These are phyloP conservation scores for Probosciger aterrimus DNA, from an alignment of 2,113 vertebrate species.

Conservation along the genomic window DNA sequence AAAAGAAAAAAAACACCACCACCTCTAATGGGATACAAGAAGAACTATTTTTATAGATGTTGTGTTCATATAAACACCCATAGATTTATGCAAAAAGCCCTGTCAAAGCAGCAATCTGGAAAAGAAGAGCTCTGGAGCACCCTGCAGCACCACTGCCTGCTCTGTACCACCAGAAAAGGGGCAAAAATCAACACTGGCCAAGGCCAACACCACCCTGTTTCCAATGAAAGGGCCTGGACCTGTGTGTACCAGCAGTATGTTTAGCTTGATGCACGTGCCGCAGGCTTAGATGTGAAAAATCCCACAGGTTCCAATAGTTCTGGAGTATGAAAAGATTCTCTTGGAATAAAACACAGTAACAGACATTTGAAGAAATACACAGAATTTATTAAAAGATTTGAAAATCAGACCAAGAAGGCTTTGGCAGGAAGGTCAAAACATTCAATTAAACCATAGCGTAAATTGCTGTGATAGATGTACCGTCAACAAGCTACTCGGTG, in stretches of 20 bases:
- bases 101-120: not conserved
- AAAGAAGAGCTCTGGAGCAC: not conserved
- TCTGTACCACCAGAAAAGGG: not conserved
- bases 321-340: too few relatives aligned
- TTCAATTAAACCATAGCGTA: not conserved
- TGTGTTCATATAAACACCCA: not conserved
- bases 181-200: not conserved
- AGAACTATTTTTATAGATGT: not conserved
- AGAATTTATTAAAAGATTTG: not conserved
- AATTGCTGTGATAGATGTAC: not conserved
- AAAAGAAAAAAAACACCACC: not conserved
- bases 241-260: accelerated
- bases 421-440: not conserved
- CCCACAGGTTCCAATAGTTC: not conserved
- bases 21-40: not conserved
- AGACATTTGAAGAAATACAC: not conserved
- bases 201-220: accelerated
- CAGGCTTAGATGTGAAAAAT: not conserved
- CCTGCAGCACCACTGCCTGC: not conserved
- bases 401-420: not conserved
- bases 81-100: not conserved
- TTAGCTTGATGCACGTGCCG: not conserved
- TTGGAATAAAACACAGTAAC: not conserved
- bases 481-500: accelerated
- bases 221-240: not conserved